These are phyloP conservation scores for Dromiciops gliroides DNA, from an alignment of 2,113 vertebrate genomes.

Conservation along the genomic window DNA sequence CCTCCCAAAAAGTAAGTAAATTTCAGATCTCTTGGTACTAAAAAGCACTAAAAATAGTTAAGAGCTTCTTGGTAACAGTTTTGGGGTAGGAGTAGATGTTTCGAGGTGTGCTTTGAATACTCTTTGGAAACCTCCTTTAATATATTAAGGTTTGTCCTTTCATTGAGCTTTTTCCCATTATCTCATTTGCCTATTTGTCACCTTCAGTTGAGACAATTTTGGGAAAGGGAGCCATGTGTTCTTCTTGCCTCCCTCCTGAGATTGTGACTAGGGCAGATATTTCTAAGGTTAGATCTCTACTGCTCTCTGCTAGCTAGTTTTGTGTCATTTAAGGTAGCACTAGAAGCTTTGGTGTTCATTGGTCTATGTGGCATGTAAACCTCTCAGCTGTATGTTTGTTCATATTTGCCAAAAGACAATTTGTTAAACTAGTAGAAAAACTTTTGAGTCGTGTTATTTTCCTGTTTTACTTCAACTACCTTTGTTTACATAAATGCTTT, in stretches of 20 bases:
- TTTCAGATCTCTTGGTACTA: accelerated
- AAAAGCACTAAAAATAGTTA: neutral
- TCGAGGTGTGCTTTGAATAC: neutral
- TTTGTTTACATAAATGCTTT: constrained; percentile 28
- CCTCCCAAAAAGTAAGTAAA: constrained; percentile 92
- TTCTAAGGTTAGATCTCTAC: neutral
- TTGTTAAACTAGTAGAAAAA: constrained; percentile 6
- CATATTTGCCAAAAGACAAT: neutral
- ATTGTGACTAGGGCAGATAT: neutral
- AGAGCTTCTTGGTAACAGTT: neutral
- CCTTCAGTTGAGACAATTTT: neutral
- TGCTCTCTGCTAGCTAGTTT: neutral
- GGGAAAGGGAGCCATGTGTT: neutral
- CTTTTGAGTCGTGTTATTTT: neutral
- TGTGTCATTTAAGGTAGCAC: neutral
- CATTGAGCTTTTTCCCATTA: neutral
- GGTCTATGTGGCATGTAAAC: neutral
- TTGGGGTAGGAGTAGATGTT: neutral
- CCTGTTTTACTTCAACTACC: neutral
- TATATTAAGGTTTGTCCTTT: neutral
- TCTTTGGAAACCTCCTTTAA: neutral
- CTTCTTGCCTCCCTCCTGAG: neutral
- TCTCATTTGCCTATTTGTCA: neutral
- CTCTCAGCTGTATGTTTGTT: neutral
- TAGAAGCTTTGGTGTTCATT: neutral